Evolutionary conservation across 2,113 vertebrate species (phyloP), one percentile per base, ranked within the genome.

Genomic region (Apaloderma vittatum): DNA sequence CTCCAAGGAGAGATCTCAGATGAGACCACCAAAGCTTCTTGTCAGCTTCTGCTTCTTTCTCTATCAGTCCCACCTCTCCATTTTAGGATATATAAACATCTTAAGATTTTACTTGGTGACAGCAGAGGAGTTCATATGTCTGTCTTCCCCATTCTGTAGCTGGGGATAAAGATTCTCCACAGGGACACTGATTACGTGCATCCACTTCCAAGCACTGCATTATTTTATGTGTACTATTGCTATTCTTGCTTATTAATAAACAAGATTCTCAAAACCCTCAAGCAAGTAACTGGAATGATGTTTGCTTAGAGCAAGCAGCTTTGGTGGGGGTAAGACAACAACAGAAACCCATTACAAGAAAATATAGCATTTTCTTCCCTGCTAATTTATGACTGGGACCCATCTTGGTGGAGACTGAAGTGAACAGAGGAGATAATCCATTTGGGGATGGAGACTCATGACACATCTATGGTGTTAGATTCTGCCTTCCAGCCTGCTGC

Each of bases 341-440:
- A 34, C 27, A 91, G 59, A 77, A 80, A 7, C 12, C 6, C 0
- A 0, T 51, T 2, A 1, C 11, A 43, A 59, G 26, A 34, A 87
- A 36, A 20, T 14, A 46, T 0, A 51, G 19, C 18, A 29, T 51
- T 14, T 45, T 82, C 22, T 91, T 95, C 34, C 48, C 46, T 27
- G 9, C 2, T 80, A 24, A 54, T 96, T 88, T 32, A 15, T 91
- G 52, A 15, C 58, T 58, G 57, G 20, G 18, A 14, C n/a, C 11
- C 23, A 15, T 67, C 54, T 88, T 84, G n/a, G 7, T 89, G 63
- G 49, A 86, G 51, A 27, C 20, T 91, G 45, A 40, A 70, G 37
- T 72, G 59, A 80, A 18, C 26, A 57, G 59, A 77, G 30, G 59
- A 91, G 75, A 34, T 86, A 85, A 91, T 88, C 43, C 4, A 1